Percentiles rank a stretch among this genome's conserved stretches.
Conservation (phyloP, 1,140 invertebrate genomes). For the Lasioglossum albipes region DNA sequence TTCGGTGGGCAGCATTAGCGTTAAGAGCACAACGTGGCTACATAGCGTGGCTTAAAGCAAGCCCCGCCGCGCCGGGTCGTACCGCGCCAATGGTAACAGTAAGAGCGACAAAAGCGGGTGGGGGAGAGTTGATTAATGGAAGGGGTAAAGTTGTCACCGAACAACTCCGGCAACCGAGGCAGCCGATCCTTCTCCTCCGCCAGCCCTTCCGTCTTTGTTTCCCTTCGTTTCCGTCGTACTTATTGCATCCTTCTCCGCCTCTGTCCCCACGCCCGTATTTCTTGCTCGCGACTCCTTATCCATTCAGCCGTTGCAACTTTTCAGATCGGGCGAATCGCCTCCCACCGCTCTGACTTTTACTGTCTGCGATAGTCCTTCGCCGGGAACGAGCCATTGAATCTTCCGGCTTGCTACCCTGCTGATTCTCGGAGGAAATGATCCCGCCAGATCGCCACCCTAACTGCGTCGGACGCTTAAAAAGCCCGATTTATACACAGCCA, state of each 20-base stretch:
- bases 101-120: constrained; percentile 68
- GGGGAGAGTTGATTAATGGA: constrained; percentile 75
- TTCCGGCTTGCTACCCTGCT: no score
- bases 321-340: constrained; percentile 58
- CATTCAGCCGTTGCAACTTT: not conserved
- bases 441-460: constrained; percentile 27
- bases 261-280: not conserved
- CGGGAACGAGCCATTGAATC: no score
- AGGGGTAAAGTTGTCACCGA: constrained; percentile 73
- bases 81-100: constrained; percentile 38
- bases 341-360: constrained; percentile 63
- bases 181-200: constrained; percentile 42
- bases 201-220: constrained; percentile 35
- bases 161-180: constrained; percentile 56
- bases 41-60: constrained; percentile 66
- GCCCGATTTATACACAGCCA: not conserved
- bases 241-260: constrained; percentile 33
- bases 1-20: constrained; percentile 69
- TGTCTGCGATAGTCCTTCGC: constrained; percentile 61
- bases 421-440: constrained; percentile 41
- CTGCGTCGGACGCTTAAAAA: constrained; percentile 37
- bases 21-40: constrained; percentile 75
- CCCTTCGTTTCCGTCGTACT: constrained; percentile 37
- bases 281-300: constrained; percentile 10
- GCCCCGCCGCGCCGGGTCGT: constrained; percentile 26